Evolutionary conservation across 2,113 vertebrate species (phyloP), one percentile per base, ranked within the genome.

Genomic region (Coryphaenoides rupestris): DNA sequence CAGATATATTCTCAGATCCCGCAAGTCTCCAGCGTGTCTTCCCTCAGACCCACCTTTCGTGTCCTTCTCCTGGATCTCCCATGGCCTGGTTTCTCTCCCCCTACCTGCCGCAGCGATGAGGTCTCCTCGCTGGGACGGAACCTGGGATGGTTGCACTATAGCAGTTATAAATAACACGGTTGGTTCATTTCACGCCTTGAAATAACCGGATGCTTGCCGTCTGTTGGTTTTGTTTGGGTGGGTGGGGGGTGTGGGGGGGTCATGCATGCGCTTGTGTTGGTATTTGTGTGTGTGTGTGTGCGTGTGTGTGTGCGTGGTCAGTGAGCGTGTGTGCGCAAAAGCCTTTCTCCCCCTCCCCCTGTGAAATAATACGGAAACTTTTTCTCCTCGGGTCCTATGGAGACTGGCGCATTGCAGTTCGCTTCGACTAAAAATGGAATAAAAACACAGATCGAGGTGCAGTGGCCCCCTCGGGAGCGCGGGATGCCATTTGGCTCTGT

Each of bases 21-120:
- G 9, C 33, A 40, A 40, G 22, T 14, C 45, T 23, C 6, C 24
- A 55, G 40, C 33, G 24, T 63, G 21, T 55, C 61, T 28, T 69
- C 33, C 60, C 16, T 54, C 40, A 55, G 19, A 55, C 28, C 54
- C 5, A 45, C 19, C n/a, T 62, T 53, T 21, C 49, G 17, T 23
- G 0, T 4, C 60, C 24, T 40, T 58, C 45, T 58, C 47, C 59
- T 3, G 2, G 61, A 26, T 55, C 74, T 54, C 67, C 63, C 24
- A 57, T 77, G 66, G 78, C 75, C 77, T 70, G 28, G 53, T 68
- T 77, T 77, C n/a, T 22, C 57, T 70, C 17, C 40, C n/a, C 40
- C n/a, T 49, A 57, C 54, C 62, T 17, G 63, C 61, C 63, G 33
- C 47, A 21, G 49, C 47, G 21, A 53, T 67, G 57, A 45, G 61